Evolutionary conservation across 2,113 vertebrate species (phyloP).

Genomic region (Amblyornis subalaris): DNA sequence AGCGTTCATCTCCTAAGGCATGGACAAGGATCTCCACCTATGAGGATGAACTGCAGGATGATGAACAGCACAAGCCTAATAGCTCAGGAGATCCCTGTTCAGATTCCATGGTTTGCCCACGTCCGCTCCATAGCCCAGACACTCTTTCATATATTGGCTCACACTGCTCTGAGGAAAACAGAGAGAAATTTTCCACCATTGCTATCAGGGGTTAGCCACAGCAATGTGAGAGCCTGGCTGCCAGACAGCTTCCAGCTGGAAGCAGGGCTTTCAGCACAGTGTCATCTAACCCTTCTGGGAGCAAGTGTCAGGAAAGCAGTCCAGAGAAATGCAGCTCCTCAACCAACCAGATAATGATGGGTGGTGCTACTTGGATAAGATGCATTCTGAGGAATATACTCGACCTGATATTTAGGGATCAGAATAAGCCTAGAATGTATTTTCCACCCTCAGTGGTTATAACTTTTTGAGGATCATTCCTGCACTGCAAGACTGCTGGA

Average conservation of each 20-base stretch:
- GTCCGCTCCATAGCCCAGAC: background rate
- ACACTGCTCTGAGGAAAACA: background rate
- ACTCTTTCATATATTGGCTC: background rate
- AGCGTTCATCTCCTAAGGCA: background rate
- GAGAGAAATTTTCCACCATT: background rate
- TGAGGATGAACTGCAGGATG: background rate
- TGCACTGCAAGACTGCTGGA: background rate
- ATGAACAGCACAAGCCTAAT: background rate
- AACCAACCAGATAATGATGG: background rate
- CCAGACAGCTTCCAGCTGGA: constrained; percentile 30
- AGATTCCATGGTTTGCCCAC: background rate
- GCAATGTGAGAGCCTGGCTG: background rate
- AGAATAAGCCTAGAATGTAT: background rate
- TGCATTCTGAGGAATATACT: background rate
- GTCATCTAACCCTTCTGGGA: constrained; percentile 7
- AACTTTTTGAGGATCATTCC: background rate
- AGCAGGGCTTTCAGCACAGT: background rate
- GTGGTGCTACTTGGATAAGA: background rate
- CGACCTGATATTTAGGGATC: background rate
- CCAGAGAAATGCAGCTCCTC: background rate
- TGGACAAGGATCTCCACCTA: background rate
- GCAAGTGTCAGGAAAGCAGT: background rate
- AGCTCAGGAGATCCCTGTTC: background rate
- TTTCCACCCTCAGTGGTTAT: background rate
- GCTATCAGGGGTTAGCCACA: background rate